A percentile compares a stretch with the other conserved stretches of the same genome.
These are phyloP conservation scores for Virgularia gustaviana DNA, from an alignment of 92 coral and sea anemone species.

Conservation along the genomic window DNA sequence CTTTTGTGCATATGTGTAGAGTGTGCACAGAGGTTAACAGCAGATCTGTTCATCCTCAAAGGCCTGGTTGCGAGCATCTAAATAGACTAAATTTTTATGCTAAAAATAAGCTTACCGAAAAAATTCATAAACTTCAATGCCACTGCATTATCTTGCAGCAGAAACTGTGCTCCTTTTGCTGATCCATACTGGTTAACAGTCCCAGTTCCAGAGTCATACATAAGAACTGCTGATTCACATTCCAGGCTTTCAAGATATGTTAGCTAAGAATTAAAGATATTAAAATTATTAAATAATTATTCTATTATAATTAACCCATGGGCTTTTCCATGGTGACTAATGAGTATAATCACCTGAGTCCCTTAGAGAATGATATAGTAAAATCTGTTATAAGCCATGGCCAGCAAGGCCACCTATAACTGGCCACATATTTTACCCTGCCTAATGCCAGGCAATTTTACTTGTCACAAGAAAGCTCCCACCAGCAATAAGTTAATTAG, in stretches of 20 bases:
- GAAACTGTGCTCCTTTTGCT: constrained; percentile 10
- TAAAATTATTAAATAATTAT: background rate
- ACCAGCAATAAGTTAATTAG: too few species aligned
- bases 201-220: background rate
- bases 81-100: background rate
- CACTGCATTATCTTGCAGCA: background rate
- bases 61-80: too few species aligned
- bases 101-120: background rate
- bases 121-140: constrained; percentile 6
- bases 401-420: too few species aligned
- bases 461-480: too few species aligned
- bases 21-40: background rate
- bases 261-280: background rate
- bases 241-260: background rate
- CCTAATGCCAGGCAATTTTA: too few species aligned
- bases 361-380: too few species aligned
- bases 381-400: too few species aligned
- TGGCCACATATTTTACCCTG: too few species aligned
- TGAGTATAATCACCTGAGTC: background rate
- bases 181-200: background rate
- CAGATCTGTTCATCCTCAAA: too few species aligned
- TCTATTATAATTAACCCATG: background rate
- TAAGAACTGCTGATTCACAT: background rate
- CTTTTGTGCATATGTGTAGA: background rate
- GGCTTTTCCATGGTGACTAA: background rate